These are phyloP conservation scores for Orthosia cruda DNA, from an alignment of 2,888 invertebrate genomes.

Conservation along the genomic window DNA sequence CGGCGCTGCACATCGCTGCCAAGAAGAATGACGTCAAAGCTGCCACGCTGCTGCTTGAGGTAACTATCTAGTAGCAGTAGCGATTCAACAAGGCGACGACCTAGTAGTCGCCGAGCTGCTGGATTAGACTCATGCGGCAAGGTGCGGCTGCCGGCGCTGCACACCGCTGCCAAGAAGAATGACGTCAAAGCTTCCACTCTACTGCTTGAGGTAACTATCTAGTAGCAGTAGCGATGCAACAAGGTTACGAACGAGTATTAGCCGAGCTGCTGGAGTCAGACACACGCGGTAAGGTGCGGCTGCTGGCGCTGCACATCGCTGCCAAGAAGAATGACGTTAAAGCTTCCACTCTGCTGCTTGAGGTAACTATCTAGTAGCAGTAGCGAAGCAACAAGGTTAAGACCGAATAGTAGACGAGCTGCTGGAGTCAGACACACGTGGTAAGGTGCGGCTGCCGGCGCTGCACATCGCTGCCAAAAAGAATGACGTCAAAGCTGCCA, in stretches of 20 bases:
- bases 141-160: conserved; percentile 82
- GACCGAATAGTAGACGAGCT: conserved; percentile 99
- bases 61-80: conserved; percentile 71
- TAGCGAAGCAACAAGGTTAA: conserved; percentile 99
- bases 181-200: conserved; percentile 99
- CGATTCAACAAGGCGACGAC: conserved; percentile 96
- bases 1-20: conserved; percentile 99
- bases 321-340: conserved; percentile 99
- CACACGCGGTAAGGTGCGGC: background rate
- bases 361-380: conserved; percentile 97
- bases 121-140: conserved; percentile 79
- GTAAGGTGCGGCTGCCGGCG: conserved; percentile 98
- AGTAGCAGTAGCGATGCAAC: conserved; percentile 83
- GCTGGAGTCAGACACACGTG: conserved; percentile 98
- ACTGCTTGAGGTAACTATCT: conserved; percentile 94
- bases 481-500: conserved; percentile 99
- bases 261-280: conserved; percentile 90
- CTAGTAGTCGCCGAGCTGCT: conserved; percentile 97
- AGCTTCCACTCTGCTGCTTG: conserved; percentile 97
- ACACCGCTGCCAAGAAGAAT: conserved; percentile 99
- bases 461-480: conserved; percentile 99
- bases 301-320: conserved; percentile 95
- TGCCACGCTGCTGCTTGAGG: conserved; percentile 97
- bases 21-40: conserved; percentile 99
- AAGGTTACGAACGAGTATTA: conserved; percentile 99